phyloP scores from a whole-genome alignment of 2,888 invertebrate species.

The Romanomermis culicivorax region DNA sequence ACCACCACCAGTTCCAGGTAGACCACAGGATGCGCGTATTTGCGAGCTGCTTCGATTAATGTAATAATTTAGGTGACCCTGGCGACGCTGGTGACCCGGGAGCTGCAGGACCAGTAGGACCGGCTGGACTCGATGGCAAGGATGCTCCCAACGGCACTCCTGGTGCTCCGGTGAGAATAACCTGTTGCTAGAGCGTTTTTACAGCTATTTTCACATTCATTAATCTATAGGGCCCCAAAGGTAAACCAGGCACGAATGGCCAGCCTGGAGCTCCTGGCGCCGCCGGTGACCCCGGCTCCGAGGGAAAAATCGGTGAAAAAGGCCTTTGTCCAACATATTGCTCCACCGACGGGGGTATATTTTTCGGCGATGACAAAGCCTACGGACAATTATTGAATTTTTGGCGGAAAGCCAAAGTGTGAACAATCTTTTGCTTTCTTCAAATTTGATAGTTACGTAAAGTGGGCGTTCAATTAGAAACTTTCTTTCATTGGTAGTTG shows the following conservation, averaged over 20 bases:
- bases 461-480: too few relatives aligned
- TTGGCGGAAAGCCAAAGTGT: too few relatives aligned
- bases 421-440: too few relatives aligned
- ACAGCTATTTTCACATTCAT: too few relatives aligned
- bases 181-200: background rate
- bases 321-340: constrained; percentile 19
- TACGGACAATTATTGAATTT: too few relatives aligned
- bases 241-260: constrained; percentile 14
- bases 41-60: background rate
- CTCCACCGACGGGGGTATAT: constrained; percentile 21
- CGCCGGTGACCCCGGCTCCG: constrained; percentile 16
- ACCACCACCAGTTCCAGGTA: background rate
- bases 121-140: constrained; percentile 14
- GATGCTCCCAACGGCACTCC: background rate
- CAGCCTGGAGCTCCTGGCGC: constrained; percentile 12
- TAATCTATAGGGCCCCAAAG: background rate
- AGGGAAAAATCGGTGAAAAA: constrained; percentile 17
- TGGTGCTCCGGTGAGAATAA: background rate
- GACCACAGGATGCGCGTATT: too few relatives aligned
- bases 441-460: too few relatives aligned
- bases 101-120: constrained; percentile 17
- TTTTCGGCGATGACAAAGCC: too few relatives aligned
- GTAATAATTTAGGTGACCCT: constrained; percentile 11
- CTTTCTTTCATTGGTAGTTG: too few relatives aligned
- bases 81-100: constrained; percentile 14